phyloP scores from a whole-genome alignment of 2,888 invertebrate genomes.

The Hecatera dysodea region DNA sequence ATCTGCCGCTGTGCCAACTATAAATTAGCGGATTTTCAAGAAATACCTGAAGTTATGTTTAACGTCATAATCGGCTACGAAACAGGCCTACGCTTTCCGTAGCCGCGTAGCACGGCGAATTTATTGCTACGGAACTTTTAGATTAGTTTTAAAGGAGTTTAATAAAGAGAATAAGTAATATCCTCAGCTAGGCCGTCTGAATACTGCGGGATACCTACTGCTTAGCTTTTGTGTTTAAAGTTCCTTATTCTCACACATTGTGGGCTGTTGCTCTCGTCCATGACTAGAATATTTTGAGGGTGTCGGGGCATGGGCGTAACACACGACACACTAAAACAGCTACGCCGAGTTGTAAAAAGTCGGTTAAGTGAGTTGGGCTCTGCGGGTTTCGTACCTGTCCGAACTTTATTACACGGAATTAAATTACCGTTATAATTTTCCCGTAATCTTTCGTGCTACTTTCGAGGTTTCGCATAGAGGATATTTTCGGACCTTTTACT shows the following conservation, averaged over 20 bases:
- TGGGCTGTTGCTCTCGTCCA: conserved; percentile 24
- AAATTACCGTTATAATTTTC: conserved; percentile 67
- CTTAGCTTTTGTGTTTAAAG: conserved; percentile 34
- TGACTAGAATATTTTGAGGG: conserved; percentile 51
- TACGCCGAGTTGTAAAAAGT: conserved; percentile 61
- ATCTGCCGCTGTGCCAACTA: conserved; percentile 30
- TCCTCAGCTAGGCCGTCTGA: conserved; percentile 32
- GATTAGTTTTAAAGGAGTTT: conserved; percentile 62
- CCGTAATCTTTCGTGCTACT: conserved; percentile 63
- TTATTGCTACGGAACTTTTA: conserved; percentile 64
- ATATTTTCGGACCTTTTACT: conserved; percentile 38
- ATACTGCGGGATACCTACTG: conserved; percentile 26
- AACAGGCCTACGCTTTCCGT: conserved; percentile 60
- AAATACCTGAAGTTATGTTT: conserved; percentile 52
- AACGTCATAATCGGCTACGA: conserved; percentile 56
- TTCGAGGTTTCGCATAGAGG: conserved; percentile 48
- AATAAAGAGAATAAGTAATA: conserved; percentile 47
- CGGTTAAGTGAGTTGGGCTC: conserved; percentile 61
- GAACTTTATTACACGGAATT: conserved; percentile 66
- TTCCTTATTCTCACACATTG: conserved; percentile 30
- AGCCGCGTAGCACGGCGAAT: conserved; percentile 51
- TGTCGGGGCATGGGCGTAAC: conserved; percentile 37
- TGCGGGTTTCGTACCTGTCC: conserved; percentile 66
- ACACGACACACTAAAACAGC: conserved; percentile 60
- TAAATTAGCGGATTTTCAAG: conserved; percentile 48